Base-by-base conservation (phyloP, 1,140 invertebrate species). In the Ceratitis capitata region DNA sequence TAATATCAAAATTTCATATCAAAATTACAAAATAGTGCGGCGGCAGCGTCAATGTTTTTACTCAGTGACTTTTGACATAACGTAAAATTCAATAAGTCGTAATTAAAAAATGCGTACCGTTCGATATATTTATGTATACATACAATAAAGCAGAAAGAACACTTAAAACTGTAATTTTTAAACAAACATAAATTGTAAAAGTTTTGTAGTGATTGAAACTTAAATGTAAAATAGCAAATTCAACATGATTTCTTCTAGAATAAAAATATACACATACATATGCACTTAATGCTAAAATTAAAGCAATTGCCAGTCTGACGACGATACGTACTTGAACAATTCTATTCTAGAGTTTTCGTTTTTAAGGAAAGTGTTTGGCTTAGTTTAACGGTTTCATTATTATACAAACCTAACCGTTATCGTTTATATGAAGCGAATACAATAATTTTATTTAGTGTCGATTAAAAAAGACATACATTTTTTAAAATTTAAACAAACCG, bases 1-100 rank as follows among this genome's bases (percentile, higher is more conserved):
- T 45, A 78, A 78, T 78, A 78, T 78, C 61, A 69, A 69, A 69
- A 78, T 78, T 47, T 78, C 69, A 47, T 78, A 78, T 78, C 69
- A 78, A 78, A 78, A 78, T 39, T 78, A 78, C 69, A 78, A 78
- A 78, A 78, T 45, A 45, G 39, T 47, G 69, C 39, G 39, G 69
- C 69, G 39, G 69, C 69, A 78, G 69, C 69, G 7, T n/a, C n/a
- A n/a, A n/a, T n/a, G n/a, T n/a, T 29, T 61, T 78, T 78, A 45
- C 39, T 78, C 69, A 47, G 19, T 78, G 69, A 78, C 39, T 61
- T 61, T 23, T 61, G n/a, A n/a, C n/a, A n/a, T n/a, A 64, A 45
- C 23, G 12, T 47, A 78, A 45, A 23, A 45, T 45, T 45, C 69
- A 47, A n/a, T 78, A 45, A 69, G 61, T 32, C 19, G 61, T 39